Base-by-base conservation (phyloP, 2,888 invertebrate species). In the Sminthurinus aureus region DNA sequence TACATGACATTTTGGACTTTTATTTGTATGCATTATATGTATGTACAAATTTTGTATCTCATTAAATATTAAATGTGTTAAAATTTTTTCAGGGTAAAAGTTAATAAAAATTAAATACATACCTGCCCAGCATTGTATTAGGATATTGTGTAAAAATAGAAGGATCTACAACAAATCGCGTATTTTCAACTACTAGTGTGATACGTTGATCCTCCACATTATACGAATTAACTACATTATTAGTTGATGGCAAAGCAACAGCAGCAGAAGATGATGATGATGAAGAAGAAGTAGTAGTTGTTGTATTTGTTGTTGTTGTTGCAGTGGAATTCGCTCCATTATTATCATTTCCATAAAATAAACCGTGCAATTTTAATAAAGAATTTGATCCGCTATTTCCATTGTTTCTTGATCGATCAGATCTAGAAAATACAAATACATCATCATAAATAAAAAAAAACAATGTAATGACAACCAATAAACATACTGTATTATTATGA, bases 101-200 rank as follows among this genome's bases (percentile, higher is more conserved):
- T n/a, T n/a, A n/a, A n/a, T n/a, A n/a, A n/a, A n/a, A n/a, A n/a
- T n/a, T n/a, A n/a, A n/a, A n/a, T 58, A 8, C 89, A 84, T 89
- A 92, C 92, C 93, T 91, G n/a, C 99, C 99, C 58, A 99, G 92
- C 98, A 99, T 98, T 0, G 99, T 99, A 90, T 99, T 98, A 0
- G 99, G 98, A 91, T 98, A 96, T 2, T 96, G 95, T 13, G 96
- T 95, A 89, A 99, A 96, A 85, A 98, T 92, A 0, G 96, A 94
- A 9, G 97, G 96, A 91, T 98, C 98, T 26, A 98, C 94, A 75
- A 98, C 95, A 90, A 98, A 98, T 87, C 97, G 92, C 0, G 98
- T 98, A 89, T 96, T 97, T 90, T 99, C 99, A 18, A 99, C 99
- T n/a, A 99, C 94, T 79, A 99, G 92, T 1, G 97, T 97, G 82